Percentiles rank a stretch among this genome's conserved stretches.
Conservation (phyloP, 2,888 invertebrate species). For the Heliconius sara region DNA sequence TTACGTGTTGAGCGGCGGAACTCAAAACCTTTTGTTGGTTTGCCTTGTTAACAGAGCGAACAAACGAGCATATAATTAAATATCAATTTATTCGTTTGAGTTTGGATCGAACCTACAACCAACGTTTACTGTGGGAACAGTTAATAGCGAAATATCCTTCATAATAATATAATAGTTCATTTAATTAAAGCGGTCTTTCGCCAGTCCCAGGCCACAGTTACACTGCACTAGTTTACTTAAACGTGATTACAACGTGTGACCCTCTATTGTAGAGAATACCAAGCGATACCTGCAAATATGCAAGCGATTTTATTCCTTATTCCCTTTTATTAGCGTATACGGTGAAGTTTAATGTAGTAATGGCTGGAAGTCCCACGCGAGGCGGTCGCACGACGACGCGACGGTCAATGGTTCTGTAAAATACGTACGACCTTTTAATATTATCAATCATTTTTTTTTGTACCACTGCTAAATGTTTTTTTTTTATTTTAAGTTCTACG, state of each 20-base stretch:
- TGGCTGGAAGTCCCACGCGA: constrained; percentile 58
- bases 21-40: too few species aligned
- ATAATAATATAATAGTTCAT: constrained; percentile 31
- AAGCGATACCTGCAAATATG: constrained; percentile 42
- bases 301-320: constrained; percentile 50
- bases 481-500: too few species aligned
- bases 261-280: constrained; percentile 66
- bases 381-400: constrained; percentile 53
- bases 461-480: neutral
- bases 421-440: constrained; percentile 33
- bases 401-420: constrained; percentile 62
- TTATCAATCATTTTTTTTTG: constrained; percentile 10
- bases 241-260: constrained; percentile 69
- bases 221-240: constrained; percentile 75
- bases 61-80: too few species aligned
- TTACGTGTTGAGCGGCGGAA: too few species aligned
- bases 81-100: too few species aligned
- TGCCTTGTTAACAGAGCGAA: too few species aligned
- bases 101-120: too few species aligned
- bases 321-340: constrained; percentile 48
- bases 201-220: constrained; percentile 63
- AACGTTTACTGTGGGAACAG: too few species aligned
- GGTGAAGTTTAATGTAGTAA: constrained; percentile 40
- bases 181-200: constrained; percentile 37
- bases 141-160: constrained; percentile 20